These are phyloP conservation scores for Cnemophilus loriae DNA, from an alignment of 2,113 vertebrate genomes.

Conservation along the genomic window DNA sequence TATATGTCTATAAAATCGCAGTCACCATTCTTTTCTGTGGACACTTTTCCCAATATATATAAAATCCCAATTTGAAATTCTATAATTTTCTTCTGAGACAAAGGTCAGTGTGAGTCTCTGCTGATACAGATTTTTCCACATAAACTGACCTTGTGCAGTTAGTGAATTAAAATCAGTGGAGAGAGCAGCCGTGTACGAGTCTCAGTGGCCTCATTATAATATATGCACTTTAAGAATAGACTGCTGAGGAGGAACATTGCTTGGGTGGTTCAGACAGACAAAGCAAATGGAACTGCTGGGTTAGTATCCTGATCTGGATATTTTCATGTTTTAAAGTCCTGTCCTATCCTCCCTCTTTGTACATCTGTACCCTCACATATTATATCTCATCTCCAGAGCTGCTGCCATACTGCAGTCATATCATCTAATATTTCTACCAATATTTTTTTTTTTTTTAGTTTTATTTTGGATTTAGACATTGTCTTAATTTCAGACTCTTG, in stretches of 20 bases:
- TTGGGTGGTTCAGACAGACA: background rate
- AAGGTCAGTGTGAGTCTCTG: background rate
- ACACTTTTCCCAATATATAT: background rate
- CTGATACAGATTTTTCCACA: background rate
- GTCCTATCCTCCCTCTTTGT: background rate
- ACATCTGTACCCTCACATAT: background rate
- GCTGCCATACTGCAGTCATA: background rate
- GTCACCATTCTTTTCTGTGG: background rate
- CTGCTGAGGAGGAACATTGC: background rate
- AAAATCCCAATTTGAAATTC: background rate
- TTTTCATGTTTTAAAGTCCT: background rate
- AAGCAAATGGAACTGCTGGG: background rate
- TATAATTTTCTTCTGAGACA: background rate
- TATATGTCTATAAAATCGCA: background rate
- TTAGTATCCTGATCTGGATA: background rate
- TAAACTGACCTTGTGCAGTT: conserved; percentile 1
- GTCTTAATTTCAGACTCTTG: background rate
- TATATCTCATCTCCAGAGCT: background rate
- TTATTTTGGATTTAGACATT: background rate
- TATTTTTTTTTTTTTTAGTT: background rate
- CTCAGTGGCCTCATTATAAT: conserved; percentile 4
- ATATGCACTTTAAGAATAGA: background rate
- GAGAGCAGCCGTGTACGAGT: background rate
- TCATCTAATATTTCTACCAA: background rate
- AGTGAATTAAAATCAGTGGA: conserved; percentile 9